phyloP scores from a whole-genome alignment of 2,888 invertebrate genomes.

The Leucozona laternaria region DNA sequence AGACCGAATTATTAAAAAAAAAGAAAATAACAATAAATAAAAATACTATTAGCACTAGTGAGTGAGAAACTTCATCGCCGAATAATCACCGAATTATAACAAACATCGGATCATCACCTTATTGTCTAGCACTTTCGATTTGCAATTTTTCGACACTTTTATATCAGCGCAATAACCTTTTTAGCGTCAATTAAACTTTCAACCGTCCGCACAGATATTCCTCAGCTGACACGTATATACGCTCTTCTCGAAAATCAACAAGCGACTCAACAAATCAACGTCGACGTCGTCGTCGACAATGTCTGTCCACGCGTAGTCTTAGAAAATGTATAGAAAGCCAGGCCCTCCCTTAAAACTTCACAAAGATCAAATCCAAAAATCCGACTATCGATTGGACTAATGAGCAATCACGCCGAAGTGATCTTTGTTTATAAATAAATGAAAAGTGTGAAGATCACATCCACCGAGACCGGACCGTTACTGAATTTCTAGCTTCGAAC shows the following conservation, averaged over 20 bases:
- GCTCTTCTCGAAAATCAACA: conserved; percentile 77
- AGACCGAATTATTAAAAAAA: background rate
- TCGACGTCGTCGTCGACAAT: conserved; percentile 67
- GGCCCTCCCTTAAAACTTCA: conserved; percentile 61
- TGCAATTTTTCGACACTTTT: conserved; percentile 79
- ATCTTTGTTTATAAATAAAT: conserved; percentile 75
- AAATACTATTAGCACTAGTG: conserved; percentile 54
- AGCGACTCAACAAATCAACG: conserved; percentile 75
- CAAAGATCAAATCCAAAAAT: conserved; percentile 60
- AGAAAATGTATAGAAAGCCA: conserved; percentile 68
- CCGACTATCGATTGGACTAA: conserved; percentile 64
- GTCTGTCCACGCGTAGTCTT: conserved; percentile 73
- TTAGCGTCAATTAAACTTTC: conserved; percentile 82
- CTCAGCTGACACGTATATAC: conserved; percentile 79
- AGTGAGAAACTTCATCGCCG: conserved; percentile 64
- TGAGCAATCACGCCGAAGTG: conserved; percentile 68
- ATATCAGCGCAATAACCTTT: conserved; percentile 79
- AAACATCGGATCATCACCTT: conserved; percentile 78
- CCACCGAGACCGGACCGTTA: conserved; percentile 37
- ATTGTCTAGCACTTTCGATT: conserved; percentile 79
- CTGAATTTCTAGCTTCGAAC: conserved; percentile 28
- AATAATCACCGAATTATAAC: conserved; percentile 72
- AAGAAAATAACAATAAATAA: background rate
- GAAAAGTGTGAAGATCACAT: conserved; percentile 59
- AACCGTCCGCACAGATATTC: conserved; percentile 81